Evolutionary conservation across 2,797 vertebrate genomes (phyloP).

Genomic region (Alfaro cultratus): DNA sequence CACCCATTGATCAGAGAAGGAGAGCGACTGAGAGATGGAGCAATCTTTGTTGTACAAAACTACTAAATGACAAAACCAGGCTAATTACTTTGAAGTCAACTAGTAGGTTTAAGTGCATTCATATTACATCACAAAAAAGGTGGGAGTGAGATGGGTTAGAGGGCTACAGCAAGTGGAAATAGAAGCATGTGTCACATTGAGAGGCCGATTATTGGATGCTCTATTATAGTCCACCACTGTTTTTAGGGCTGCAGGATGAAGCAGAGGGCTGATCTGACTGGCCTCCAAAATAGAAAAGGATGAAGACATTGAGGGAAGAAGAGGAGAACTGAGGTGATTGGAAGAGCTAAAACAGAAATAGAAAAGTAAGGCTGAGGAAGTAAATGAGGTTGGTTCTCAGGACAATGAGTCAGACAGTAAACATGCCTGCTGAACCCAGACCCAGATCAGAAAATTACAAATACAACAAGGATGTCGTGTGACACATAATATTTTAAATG

Average conservation of each 20-base stretch:
- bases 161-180: slow-evolving; percentile 61
- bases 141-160: slow-evolving; percentile 72
- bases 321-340: not conserved
- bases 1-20: slow-evolving; percentile 55
- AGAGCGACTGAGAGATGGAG: slow-evolving; percentile 53
- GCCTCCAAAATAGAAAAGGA: slow-evolving; percentile 19
- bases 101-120: slow-evolving; percentile 95
- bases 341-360: slow-evolving; percentile 13
- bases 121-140: slow-evolving; percentile 92
- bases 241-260: slow-evolving; percentile 81
- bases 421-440: not conserved
- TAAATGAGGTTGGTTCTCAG: slow-evolving; percentile 1
- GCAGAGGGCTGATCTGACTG: slow-evolving; percentile 40
- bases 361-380: not conserved
- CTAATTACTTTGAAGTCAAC: slow-evolving; percentile 88
- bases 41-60: slow-evolving; percentile 94
- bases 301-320: slow-evolving; percentile 14
- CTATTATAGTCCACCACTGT: slow-evolving; percentile 80
- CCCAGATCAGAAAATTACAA: not conserved
- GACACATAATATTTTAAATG: not conserved
- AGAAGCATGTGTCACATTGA: slow-evolving; percentile 80
- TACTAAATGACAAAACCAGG: slow-evolving; percentile 93
- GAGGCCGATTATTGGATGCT: slow-evolving; percentile 87
- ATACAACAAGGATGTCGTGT: not conserved
- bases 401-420: not conserved